Evolutionary conservation across 2,113 vertebrate genomes (phyloP).

Genomic region (Oryzias javanicus): DNA sequence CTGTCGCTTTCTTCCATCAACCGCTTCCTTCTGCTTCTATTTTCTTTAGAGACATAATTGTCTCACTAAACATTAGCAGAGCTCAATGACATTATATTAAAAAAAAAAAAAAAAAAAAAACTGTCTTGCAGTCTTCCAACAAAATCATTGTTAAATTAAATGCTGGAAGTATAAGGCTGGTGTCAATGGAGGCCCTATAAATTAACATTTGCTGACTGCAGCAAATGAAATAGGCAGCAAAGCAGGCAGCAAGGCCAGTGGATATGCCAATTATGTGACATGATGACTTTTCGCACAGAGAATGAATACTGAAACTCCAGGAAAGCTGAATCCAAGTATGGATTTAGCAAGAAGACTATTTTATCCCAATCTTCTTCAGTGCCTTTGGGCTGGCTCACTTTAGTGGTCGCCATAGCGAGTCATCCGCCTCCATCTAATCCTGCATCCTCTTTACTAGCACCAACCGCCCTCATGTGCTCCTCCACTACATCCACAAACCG

Average conservation of each 20-base stretch:
- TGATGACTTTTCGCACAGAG: conserved; percentile 15
- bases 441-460: no score
- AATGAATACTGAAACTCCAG: conserved; percentile 20
- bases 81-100: conserved; percentile 21
- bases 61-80: conserved; percentile 29
- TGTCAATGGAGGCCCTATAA: conserved; percentile 15
- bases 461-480: no score
- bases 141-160: conserved; percentile 23
- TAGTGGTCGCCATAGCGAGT: no score
- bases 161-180: conserved; percentile 20
- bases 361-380: background rate
- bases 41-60: conserved; percentile 11
- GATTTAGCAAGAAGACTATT: background rate
- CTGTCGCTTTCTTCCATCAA: conserved; percentile 7
- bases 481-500: no score
- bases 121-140: conserved; percentile 16
- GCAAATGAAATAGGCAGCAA: conserved; percentile 15
- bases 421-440: no score
- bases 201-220: conserved; percentile 15
- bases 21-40: conserved; percentile 17
- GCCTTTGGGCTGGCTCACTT: no score
- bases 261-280: conserved; percentile 19
- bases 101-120: conserved; percentile 35
- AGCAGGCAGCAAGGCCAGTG: conserved; percentile 19
- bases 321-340: background rate